phyloP scores from a whole-genome alignment of 2,797 vertebrate species.

The Pangasius larnaudii region DNA sequence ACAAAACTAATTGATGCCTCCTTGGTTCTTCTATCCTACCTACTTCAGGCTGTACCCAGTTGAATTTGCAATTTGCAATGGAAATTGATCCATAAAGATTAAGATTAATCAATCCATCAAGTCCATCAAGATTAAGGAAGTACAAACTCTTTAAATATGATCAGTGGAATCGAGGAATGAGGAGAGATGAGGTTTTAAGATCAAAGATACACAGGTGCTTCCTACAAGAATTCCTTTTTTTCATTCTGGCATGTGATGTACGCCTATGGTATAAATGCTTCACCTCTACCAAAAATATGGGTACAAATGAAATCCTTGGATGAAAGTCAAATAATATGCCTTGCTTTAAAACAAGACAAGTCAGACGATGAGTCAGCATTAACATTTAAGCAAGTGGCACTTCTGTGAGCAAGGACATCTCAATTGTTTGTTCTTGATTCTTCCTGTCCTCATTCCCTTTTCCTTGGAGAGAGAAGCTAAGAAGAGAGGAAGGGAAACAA shows the following conservation, averaged over 20 bases:
- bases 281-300: neutral
- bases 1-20: neutral
- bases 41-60: neutral
- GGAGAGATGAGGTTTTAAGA: neutral
- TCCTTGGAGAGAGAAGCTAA: neutral
- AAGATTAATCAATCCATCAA: neutral
- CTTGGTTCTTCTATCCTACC: neutral
- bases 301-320: neutral
- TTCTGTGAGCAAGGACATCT: neutral
- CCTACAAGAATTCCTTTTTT: neutral
- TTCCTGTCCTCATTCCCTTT: neutral
- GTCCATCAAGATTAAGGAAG: neutral
- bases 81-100: neutral
- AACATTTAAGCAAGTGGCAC: neutral
- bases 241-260: neutral
- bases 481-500: neutral
- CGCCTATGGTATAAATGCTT: neutral
- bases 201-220: neutral
- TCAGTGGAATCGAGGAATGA: neutral
- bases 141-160: neutral
- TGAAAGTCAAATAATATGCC: neutral
- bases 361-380: neutral
- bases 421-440: slow-evolving; percentile 1
- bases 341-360: neutral
- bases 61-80: neutral